These are phyloP conservation scores for Sycophaga agraensis DNA, from an alignment of 1,140 invertebrate genomes.

Conservation along the genomic window DNA sequence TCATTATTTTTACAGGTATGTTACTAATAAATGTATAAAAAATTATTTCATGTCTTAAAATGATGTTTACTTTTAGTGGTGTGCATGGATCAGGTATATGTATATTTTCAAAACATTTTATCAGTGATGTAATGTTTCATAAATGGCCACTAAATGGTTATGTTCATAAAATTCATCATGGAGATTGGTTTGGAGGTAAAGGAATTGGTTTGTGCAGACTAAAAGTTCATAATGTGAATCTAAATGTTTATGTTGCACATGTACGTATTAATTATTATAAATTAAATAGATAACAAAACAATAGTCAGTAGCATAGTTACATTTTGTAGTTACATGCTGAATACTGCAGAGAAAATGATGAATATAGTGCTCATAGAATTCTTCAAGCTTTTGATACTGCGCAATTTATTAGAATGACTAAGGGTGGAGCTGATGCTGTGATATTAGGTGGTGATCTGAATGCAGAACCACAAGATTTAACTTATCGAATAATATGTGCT, in stretches of 20 bases:
- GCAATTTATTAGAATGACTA: slow-evolving; percentile 87
- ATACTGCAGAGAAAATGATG: slow-evolving; percentile 81
- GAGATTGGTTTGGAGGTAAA: slow-evolving; percentile 98
- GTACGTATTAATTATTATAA: slow-evolving; percentile 62
- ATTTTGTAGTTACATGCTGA: slow-evolving; percentile 87
- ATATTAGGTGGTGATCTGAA: slow-evolving; percentile 94
- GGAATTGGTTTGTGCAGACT: slow-evolving; percentile 88
- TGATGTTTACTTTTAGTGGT: slow-evolving; percentile 64
- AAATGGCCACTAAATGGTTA: slow-evolving; percentile 95
- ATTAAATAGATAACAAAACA: not conserved
- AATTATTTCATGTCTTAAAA: not conserved
- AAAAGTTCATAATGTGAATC: slow-evolving; percentile 64
- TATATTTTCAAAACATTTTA: slow-evolving; percentile 83
- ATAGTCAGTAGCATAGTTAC: not conserved
- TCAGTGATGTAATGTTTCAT: slow-evolving; percentile 88
- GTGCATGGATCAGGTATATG: slow-evolving; percentile 90
- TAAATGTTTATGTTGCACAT: slow-evolving; percentile 91
- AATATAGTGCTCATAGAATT: slow-evolving; percentile 87
- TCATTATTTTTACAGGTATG: slow-evolving; percentile 91
- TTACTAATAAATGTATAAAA: not conserved
- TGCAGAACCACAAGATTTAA: slow-evolving; percentile 81
- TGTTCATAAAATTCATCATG: slow-evolving; percentile 93
- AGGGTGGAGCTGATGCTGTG: slow-evolving; percentile 73
- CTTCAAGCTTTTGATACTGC: slow-evolving; percentile 92
- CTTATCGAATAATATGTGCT: slow-evolving; percentile 68